Base-by-base conservation (phyloP, 2,797 vertebrate species). In the Acipenser transmontanus region DNA sequence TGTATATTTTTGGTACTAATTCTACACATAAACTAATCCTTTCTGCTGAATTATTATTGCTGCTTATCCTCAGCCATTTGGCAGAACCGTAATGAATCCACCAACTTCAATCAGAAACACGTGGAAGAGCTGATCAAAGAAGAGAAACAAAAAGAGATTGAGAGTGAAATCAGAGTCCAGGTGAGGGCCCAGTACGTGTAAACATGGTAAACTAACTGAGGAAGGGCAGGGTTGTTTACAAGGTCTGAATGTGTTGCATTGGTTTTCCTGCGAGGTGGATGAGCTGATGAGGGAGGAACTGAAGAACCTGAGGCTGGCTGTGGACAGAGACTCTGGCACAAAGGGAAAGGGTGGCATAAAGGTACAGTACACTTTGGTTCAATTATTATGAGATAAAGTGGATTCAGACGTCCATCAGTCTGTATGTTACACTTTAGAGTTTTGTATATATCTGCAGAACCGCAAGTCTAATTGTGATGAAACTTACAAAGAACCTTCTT, bases 261-360 rank as follows among this genome's bases (percentile, higher is more conserved):
- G 17, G 13, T 1, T 61, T 61, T 49, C 68, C n/a, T 47, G 47
- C 66, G 77, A 97, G 94, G 91, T 95, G 66, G 93, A 97, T 47
- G 90, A 91, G 65, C 71, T 95, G 76, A 95, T 97, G 94, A 87
- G 91, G 17, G 87, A 92, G 72, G 93, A 95, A 68, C 84, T 97
- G 65, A 86, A 79, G 72, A 88, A 82, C 49, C 85, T 89, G 81
- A 92, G 88, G 48, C 77, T 93, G 65, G 77, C 80, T 0, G 80
- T 94, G 69, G 92, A 92, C 74, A 90, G 82, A 81, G 88, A 93
- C 50, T 91, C 85, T 54, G 75, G 68, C 0, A 61, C 72, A 54
- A 90, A 85, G 71, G 7, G 73, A 49, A 87, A 88, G 74, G 76
- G 65, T 68, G 68, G 79, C 68, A 79, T 78, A 56, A 86, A 89